Base-by-base conservation (phyloP, 2,888 invertebrate genomes). In the Heliconius hortense region DNA sequence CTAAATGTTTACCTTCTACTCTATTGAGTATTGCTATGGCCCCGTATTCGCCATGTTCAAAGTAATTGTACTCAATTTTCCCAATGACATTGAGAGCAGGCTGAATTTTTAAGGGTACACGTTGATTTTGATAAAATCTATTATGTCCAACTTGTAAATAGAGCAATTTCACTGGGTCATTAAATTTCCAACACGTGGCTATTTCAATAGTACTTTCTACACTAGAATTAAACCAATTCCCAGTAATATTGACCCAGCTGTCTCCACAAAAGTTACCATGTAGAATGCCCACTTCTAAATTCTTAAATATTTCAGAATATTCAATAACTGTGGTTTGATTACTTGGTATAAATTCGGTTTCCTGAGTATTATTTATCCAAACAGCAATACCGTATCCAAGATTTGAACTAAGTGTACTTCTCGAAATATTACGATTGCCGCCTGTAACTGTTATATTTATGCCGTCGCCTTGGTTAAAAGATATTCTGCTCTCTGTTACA, bases 361-460 rank as follows among this genome's bases (percentile, higher is more conserved):
- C 95, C 80, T 94, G 89, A 21, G 98, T 97, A 83, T 98, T 96
- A 86, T 99, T 99, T 75, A 98, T 90, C 97, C 98, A 98, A 13
- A 98, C 95, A 0, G 98, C 97, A 31, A 98, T 89, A 3, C 99
- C 99, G 83, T 97, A 97, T 13, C 98, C 98, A 79, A 95, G 95
- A 89, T 99, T 99, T 0, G 97, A 97, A 72, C 96, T 97, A 35
- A 99, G 92, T 39, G 96, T 96, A 66, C 98, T 97, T 81, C 96
- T 95, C 18, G 99, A 99, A 77, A 99, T 95, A 84, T 99, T 98
- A 79, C 98, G 95, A 82, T 97, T 97, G 1, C 99, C 99, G 0
- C 99, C 99, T 4, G 97, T 97, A 78, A 98, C 98, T 0, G 99
- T 98, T 18, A 99, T 96, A 88, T 99, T 99, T 15, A 99, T 95